phyloP scores from a whole-genome alignment of 2,113 vertebrate species.

The Anolis sagrei region DNA sequence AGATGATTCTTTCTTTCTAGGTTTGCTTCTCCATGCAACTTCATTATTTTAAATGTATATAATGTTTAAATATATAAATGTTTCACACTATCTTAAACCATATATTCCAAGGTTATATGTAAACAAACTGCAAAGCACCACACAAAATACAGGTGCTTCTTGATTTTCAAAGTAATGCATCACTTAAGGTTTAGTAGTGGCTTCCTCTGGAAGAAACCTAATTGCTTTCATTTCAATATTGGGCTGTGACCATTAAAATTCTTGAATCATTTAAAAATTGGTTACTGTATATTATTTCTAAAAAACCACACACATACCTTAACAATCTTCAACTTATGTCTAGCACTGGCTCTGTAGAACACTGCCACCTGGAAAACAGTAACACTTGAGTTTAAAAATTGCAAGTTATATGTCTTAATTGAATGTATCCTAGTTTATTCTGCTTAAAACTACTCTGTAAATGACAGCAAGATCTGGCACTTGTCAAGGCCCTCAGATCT shows the following conservation, averaged over 20 bases:
- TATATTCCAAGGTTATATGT: neutral
- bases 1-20: neutral
- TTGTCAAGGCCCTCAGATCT: neutral
- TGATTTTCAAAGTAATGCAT: neutral
- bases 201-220: neutral
- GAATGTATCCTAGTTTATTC: neutral
- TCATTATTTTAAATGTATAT: neutral
- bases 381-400: conserved; percentile 1
- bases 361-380: conserved; percentile 84
- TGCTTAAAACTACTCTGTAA: too few relatives aligned
- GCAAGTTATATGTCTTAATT: neutral
- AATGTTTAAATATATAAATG: neutral
- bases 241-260: neutral
- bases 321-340: conserved; percentile 97
- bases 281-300: too few relatives aligned
- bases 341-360: conserved; percentile 95
- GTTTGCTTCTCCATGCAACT: neutral
- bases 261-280: neutral
- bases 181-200: neutral
- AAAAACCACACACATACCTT: conserved; percentile 81
- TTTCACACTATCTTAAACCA: neutral
- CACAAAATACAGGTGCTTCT: neutral
- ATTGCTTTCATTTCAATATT: conserved; percentile 6
- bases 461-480: neutral
- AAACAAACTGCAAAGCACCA: neutral